Evolutionary conservation across 2,888 invertebrate species (phyloP).

Genomic region (Acrocyrtus sp.): DNA sequence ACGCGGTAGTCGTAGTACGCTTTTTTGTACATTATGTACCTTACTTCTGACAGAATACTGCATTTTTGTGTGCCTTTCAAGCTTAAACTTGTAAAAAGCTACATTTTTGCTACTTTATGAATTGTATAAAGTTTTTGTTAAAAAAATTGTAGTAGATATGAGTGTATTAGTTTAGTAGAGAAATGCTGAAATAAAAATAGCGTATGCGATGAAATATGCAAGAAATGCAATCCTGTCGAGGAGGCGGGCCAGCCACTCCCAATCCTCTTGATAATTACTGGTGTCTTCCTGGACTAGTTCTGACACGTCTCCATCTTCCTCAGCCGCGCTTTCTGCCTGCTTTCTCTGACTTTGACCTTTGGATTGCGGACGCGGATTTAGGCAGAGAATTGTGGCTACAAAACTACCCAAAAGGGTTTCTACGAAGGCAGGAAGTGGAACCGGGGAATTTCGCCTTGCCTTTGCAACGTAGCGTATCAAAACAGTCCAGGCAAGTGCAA

Average conservation of each 20-base stretch:
- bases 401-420: slow-evolving; percentile 30
- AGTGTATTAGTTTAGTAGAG: too few species aligned
- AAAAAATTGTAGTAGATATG: too few species aligned
- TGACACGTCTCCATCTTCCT: slow-evolving; percentile 36
- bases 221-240: slow-evolving; percentile 47
- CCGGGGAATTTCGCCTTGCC: slow-evolving; percentile 27
- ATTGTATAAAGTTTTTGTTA: too few species aligned
- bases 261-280: slow-evolving; percentile 30
- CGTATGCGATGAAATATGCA: slow-evolving; percentile 37
- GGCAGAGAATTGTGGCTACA: slow-evolving; percentile 34
- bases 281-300: slow-evolving; percentile 28
- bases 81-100: too few species aligned
- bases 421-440: slow-evolving; percentile 40
- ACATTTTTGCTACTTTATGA: too few species aligned
- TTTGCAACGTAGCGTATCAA: slow-evolving; percentile 38
- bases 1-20: not conserved
- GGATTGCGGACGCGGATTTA: slow-evolving; percentile 35
- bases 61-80: too few species aligned
- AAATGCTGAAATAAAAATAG: slow-evolving; percentile 37
- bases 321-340: not conserved
- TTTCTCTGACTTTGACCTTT: slow-evolving; percentile 17
- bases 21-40: not conserved
- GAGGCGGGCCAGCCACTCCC: slow-evolving; percentile 52
- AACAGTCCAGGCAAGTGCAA: slow-evolving; percentile 47
- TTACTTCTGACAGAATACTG: too few species aligned